Base-by-base conservation (phyloP, 2,888 invertebrate species). In the Ischnura elegans region DNA sequence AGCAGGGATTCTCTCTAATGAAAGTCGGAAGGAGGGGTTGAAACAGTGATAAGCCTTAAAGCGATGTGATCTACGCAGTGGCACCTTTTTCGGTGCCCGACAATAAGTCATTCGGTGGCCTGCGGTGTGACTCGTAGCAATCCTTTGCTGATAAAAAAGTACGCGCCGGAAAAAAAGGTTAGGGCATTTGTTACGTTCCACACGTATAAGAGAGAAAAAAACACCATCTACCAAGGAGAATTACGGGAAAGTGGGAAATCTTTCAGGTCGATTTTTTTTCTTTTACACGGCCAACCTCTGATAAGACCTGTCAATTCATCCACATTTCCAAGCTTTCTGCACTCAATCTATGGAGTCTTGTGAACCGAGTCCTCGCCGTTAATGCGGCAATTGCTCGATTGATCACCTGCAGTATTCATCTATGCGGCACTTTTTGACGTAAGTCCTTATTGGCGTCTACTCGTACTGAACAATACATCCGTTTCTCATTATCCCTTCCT, bases 41-140 rank as follows among this genome's bases (percentile, higher is more conserved):
- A 76, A 76, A 76, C 13, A 36, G 76, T 76, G 76, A 76, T 76
- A 36, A 76, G 76, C 10, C 36, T 13, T n/a, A 36, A 76, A 76
- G 29, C 76, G 29, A 13, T 76, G 76, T 36, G 29, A 36, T 76
- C 76, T 25, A 36, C 10, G 10, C 29, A 76, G 19, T 19, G 51
- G 51, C 2, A 8, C 76, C 36, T 36, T 5, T 36, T 29, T 21
- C 25, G 29, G 76, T 10, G 36, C 29, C 16, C 29, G 76, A 16
- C 76, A 16, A 76, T 76, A 76, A 76, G 76, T 76, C 76, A 76
- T 76, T 76, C 76, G 29, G 76, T 36, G 76, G 76, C 13, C 29
- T 36, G 76, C 29, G 29, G 76, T 76, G 76, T n/a, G 61, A 76
- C 16, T 76, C 76, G 76, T 36, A 36, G 13, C 76, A n/a, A 36